phyloP scores from a whole-genome alignment of 2,113 vertebrate species.

The Lipophrys pholis region DNA sequence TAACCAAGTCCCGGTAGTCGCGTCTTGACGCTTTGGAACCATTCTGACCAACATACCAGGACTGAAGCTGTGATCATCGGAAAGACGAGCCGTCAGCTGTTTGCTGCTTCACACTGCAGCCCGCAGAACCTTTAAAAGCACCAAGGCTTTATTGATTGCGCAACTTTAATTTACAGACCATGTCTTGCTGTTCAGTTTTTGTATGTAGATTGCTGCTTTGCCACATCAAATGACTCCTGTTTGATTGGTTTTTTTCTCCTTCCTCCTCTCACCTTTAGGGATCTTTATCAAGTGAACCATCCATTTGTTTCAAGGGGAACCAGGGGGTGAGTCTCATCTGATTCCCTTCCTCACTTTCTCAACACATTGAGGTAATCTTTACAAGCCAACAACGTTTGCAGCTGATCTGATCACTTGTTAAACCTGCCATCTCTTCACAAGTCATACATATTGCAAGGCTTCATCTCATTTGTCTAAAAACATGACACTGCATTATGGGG shows the following conservation, averaged over 20 bases:
- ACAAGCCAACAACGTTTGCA: too few species aligned
- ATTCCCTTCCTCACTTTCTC: background rate
- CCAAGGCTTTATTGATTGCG: conserved; percentile 14
- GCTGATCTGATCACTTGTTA: too few species aligned
- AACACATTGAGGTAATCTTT: background rate
- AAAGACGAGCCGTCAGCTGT: conserved; percentile 52
- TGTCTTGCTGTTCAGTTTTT: too few species aligned
- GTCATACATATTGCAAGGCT: background rate
- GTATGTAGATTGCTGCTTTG: background rate
- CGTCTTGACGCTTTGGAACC: conserved; percentile 3
- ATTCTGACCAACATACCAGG: conserved; percentile 20
- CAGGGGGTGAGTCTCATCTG: conserved; percentile 81
- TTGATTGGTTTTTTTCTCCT: background rate
- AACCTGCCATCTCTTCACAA: too few species aligned
- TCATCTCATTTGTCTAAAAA: conserved; percentile 4
- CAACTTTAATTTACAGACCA: conserved; percentile 17
- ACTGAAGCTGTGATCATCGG: conserved; percentile 48
- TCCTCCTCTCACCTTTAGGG: conserved; percentile 57
- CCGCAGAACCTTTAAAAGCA: conserved; percentile 15
- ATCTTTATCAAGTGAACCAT: conserved; percentile 75
- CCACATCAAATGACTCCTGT: background rate
- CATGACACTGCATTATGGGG: background rate
- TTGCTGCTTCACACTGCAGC: conserved; percentile 40
- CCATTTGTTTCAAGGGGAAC: conserved; percentile 85
- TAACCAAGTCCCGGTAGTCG: background rate